Percentiles rank a stretch among this genome's conserved stretches.
phyloP scores from a whole-genome alignment of 2,888 invertebrate species.

The Dendrolimus pini region DNA sequence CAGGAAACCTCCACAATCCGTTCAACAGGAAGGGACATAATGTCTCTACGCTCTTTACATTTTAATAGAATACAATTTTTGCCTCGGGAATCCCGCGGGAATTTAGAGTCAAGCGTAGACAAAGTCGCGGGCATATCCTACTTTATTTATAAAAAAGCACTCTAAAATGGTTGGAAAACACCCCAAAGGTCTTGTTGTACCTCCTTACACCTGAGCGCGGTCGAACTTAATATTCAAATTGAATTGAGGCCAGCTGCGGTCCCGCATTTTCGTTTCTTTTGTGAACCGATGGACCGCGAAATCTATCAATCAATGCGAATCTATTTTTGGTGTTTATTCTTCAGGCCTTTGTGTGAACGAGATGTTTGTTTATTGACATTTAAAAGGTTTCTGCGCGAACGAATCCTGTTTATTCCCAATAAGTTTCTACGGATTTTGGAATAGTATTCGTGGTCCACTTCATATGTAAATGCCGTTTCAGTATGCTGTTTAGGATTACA shows the following conservation, averaged over 20 bases:
- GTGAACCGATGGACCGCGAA: constrained; percentile 11
- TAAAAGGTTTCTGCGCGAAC: background rate
- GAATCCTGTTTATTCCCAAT: background rate
- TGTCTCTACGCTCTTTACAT: too few species aligned
- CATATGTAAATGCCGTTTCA: background rate
- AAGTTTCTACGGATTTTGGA: background rate
- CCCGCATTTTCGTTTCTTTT: constrained; percentile 3
- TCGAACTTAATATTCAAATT: constrained; percentile 7
- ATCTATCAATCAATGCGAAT: background rate
- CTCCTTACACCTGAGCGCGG: background rate
- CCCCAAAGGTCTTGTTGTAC: background rate
- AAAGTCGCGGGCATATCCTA: too few species aligned
- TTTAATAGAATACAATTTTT: too few species aligned
- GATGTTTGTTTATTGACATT: background rate
- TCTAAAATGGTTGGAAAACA: background rate
- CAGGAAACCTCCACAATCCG: too few species aligned
- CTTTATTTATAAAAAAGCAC: too few species aligned
- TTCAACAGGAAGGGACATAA: too few species aligned
- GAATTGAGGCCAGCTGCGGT: constrained; percentile 3
- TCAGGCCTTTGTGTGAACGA: background rate
- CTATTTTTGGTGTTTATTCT: background rate
- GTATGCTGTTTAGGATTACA: too few species aligned
- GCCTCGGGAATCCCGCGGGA: too few species aligned
- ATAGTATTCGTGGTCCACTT: background rate
- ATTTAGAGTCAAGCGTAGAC: too few species aligned